Base-by-base conservation (phyloP, 2,113 vertebrate species). In the Mastomys natalensis region DNA sequence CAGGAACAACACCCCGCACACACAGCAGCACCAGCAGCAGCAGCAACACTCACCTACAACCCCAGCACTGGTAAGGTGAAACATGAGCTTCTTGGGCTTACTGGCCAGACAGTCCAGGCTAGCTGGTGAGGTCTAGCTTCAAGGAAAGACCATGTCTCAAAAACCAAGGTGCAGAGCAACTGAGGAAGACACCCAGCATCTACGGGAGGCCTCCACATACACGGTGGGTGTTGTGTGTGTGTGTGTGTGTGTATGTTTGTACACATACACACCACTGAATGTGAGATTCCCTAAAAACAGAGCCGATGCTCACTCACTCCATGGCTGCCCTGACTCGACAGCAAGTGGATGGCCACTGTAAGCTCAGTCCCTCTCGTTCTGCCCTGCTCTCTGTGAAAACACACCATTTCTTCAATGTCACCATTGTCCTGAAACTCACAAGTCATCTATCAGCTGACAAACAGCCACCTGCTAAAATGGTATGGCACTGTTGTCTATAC, bases 331-430 rank as follows among this genome's bases (percentile, higher is more conserved):
- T 62, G 12, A 34, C 0, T 11, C 15, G 12, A 13, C 3, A n/a
- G n/a, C 48, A 11, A 8, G 0, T 5, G 21, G 87, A 51, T 3
- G 22, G 4, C 60, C 55, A 7, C 29, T 5, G 3, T 3, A 73
- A 19, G 64, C 81, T 40, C 34, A 7, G 15, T n/a, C 53, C 2
- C 45, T 24, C 17, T 58, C 76, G 24, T 6, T 3, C 16, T 45
- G 16, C 8, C 7, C 26, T 58, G 53, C 60, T 43, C 10, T 40
- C 48, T 37, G 34, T 4, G 5, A 19, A 26, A 37, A 21, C 17
- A 40, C 64, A 17, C 64, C 15, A 68, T 7, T 8, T 58, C 72
- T 45, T 70, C 85, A 11, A 43, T 24, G 66, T 29, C 82, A 24
- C n/a, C 21, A 29, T 66, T 31, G 31, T 66, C 34, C 72, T 74